Percentiles rank a stretch among this genome's conserved stretches.
Conservation (phyloP, 2,113 vertebrate species). For the Ptilonorhynchus violaceus region DNA sequence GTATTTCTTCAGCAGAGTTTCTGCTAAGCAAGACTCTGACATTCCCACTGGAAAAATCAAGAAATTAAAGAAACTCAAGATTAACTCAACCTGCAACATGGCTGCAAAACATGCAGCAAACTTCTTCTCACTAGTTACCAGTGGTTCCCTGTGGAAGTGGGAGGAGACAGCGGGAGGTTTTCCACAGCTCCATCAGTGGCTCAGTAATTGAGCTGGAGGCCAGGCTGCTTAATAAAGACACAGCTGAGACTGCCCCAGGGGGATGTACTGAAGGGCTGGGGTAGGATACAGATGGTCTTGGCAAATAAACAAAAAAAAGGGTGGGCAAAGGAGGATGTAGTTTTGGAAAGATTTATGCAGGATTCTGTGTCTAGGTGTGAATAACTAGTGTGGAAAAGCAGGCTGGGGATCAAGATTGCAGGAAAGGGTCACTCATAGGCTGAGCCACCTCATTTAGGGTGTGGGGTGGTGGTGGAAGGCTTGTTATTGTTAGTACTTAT, state of each 20-base stretch:
- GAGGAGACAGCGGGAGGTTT: neutral
- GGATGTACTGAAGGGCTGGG: neutral
- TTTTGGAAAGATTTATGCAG: neutral
- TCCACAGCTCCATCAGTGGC: neutral
- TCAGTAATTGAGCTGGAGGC: neutral
- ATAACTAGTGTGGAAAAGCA: neutral
- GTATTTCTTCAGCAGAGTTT: neutral
- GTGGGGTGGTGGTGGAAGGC: neutral
- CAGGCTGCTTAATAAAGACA: neutral
- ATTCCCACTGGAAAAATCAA: neutral
- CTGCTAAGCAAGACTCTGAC: neutral
- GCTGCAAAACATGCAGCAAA: neutral
- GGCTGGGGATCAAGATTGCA: neutral
- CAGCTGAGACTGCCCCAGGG: neutral
- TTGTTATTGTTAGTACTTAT: neutral
- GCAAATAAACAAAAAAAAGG: neutral
- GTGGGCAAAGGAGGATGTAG: neutral
- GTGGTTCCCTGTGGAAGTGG: neutral
- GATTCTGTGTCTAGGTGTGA: neutral
- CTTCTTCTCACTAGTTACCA: fast-evolving
- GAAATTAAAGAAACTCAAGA: neutral
- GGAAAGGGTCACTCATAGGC: neutral
- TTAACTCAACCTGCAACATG: neutral
- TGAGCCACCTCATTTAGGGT: neutral
- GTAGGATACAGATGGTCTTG: neutral